Percentiles rank a stretch among this genome's conserved stretches.
Evolutionary conservation across 1,140 invertebrate genomes (phyloP).

Genomic region (Leptinotarsa texana): DNA sequence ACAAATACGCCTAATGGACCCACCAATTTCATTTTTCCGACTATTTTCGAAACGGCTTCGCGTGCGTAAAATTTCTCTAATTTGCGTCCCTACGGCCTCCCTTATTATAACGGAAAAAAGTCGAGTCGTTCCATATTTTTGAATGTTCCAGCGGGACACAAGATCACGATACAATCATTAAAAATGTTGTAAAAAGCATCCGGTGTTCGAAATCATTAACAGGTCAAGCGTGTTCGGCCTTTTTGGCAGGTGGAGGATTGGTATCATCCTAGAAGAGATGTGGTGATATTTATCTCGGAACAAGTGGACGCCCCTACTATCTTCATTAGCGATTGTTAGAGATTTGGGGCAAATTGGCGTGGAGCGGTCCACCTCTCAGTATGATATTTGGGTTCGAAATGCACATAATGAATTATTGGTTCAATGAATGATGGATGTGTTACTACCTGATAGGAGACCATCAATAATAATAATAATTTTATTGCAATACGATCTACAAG

Average conservation of each 20-base stretch:
- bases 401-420: too few relatives aligned
- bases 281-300: neutral
- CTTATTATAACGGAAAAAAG: conserved; percentile 15
- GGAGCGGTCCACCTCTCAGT: too few relatives aligned
- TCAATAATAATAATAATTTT: too few relatives aligned
- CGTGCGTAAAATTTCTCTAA: conserved; percentile 17
- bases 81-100: conserved; percentile 8
- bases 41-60: conserved; percentile 1
- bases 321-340: neutral
- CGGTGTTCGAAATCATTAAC: neutral
- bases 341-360: neutral
- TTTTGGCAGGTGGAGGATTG: conserved; percentile 2
- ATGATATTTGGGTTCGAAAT: too few relatives aligned
- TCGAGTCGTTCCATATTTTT: neutral
- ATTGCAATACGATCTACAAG: too few relatives aligned
- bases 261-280: neutral
- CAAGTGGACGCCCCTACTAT: neutral
- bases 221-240: conserved; percentile 1
- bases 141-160: neutral
- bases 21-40: conserved; percentile 15
- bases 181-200: conserved; percentile 4
- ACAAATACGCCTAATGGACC: neutral
- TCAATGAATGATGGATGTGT: too few relatives aligned
- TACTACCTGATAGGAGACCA: too few relatives aligned
- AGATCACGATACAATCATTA: conserved; percentile 1